Evolutionary conservation across 2,888 invertebrate species (phyloP).

Genomic region (Limnephilus marmoratus): DNA sequence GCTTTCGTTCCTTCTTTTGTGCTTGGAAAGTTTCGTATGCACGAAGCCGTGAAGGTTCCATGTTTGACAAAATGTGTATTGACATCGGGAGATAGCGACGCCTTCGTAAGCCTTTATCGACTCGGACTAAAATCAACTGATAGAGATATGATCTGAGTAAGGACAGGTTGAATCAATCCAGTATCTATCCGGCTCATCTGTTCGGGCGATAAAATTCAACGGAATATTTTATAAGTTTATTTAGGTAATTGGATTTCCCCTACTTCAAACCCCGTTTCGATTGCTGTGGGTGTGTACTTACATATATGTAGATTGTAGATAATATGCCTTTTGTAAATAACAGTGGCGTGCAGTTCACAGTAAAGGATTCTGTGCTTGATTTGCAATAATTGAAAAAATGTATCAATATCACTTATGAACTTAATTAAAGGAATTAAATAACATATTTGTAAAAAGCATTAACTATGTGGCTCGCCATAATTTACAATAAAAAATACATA

Average conservation of each 20-base stretch:
- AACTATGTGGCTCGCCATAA: too few species aligned
- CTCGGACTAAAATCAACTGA: conserved; percentile 21
- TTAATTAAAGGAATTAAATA: background rate
- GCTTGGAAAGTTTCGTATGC: background rate
- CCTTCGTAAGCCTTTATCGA: conserved; percentile 38
- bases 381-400: background rate
- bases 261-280: background rate
- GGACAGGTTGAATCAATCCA: conserved; percentile 27
- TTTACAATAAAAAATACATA: too few species aligned
- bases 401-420: background rate
- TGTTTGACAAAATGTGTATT: conserved; percentile 61
- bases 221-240: conserved; percentile 43
- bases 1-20: background rate
- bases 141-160: conserved; percentile 27
- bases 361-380: background rate
- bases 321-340: background rate
- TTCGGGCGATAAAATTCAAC: conserved; percentile 15
- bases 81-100: conserved; percentile 53
- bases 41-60: conserved; percentile 15
- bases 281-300: background rate
- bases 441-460: too few species aligned
- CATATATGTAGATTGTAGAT: background rate
- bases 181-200: conserved; percentile 25
- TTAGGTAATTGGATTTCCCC: conserved; percentile 47
- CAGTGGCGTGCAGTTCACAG: background rate